A percentile compares a stretch with the other conserved stretches of the same genome.
Evolutionary conservation across 2,888 invertebrate genomes (phyloP).

Genomic region (Malacosoma neustria): DNA sequence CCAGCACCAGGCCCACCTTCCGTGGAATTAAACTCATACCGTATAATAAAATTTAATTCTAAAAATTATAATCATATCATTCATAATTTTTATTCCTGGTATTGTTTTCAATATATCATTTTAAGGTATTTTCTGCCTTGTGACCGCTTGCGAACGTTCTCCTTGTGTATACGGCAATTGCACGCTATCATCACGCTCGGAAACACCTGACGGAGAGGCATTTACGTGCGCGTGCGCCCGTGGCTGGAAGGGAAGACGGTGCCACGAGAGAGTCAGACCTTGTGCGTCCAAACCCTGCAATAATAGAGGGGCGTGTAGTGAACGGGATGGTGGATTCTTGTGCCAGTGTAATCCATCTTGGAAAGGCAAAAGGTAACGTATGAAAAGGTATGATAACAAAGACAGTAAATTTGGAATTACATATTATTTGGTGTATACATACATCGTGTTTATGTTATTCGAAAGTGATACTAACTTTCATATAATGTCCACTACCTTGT

Average conservation of each 20-base stretch:
- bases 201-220: constrained; percentile 29
- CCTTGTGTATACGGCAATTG: constrained; percentile 81
- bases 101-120: too few relatives aligned
- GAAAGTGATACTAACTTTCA: too few relatives aligned
- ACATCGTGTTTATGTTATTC: too few relatives aligned
- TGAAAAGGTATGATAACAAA: too few relatives aligned
- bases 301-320: constrained; percentile 82
- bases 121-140: constrained; percentile 82
- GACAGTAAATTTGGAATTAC: too few relatives aligned
- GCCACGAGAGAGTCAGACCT: constrained; percentile 79
- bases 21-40: too few relatives aligned
- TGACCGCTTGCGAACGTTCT: constrained; percentile 83
- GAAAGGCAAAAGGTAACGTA: constrained; percentile 76
- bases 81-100: too few relatives aligned
- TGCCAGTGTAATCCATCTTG: constrained; percentile 86
- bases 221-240: constrained; percentile 79
- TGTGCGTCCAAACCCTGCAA: constrained; percentile 85
- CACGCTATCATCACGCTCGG: constrained; percentile 47
- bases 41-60: too few relatives aligned
- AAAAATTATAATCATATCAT: too few relatives aligned
- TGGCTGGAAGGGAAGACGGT: constrained; percentile 80
- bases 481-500: too few relatives aligned
- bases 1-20: too few relatives aligned
- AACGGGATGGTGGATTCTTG: constrained; percentile 77
- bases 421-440: too few relatives aligned